Percentiles rank a stretch among this genome's conserved stretches.
phyloP scores from a whole-genome alignment of 1,140 invertebrate genomes.

The Aphis craccivora region DNA sequence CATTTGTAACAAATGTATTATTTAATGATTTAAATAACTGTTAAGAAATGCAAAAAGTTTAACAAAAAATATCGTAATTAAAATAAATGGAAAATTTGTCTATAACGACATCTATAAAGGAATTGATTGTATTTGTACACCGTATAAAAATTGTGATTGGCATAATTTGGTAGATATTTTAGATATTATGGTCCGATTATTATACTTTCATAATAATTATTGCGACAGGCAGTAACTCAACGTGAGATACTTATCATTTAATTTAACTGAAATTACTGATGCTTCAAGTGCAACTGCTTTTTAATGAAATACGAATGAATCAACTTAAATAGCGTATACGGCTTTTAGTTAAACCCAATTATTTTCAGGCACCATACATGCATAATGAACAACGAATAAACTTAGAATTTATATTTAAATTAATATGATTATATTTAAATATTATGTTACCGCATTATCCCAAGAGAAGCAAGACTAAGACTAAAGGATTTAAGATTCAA shows the following conservation, averaged over 20 bases:
- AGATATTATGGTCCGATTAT: not conserved
- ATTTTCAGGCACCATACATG: not conserved
- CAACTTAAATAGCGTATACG: not conserved
- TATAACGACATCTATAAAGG: not conserved
- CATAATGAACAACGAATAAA: not conserved
- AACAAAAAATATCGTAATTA: not conserved
- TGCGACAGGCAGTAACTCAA: not conserved
- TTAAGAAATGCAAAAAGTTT: not conserved
- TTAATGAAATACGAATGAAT: not conserved
- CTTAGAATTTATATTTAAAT: conserved; percentile 30
- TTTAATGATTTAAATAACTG: not conserved
- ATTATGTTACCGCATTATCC: not conserved
- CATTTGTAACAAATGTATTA: not conserved
- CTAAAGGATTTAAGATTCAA: conserved; percentile 6
- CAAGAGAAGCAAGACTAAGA: not conserved
- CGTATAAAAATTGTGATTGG: not conserved
- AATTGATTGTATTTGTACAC: not conserved
- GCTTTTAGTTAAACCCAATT: conserved; percentile 25
- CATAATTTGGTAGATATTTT: not conserved
- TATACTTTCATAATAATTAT: conserved; percentile 19
- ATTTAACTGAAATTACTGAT: conserved; percentile 37
- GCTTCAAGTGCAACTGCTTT: conserved; percentile 14
- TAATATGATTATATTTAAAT: not conserved
- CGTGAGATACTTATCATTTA: conserved; percentile 47
- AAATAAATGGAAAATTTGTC: not conserved